Base-by-base conservation (phyloP, 2,888 invertebrate species). In the Amblyjoppa proteus region DNA sequence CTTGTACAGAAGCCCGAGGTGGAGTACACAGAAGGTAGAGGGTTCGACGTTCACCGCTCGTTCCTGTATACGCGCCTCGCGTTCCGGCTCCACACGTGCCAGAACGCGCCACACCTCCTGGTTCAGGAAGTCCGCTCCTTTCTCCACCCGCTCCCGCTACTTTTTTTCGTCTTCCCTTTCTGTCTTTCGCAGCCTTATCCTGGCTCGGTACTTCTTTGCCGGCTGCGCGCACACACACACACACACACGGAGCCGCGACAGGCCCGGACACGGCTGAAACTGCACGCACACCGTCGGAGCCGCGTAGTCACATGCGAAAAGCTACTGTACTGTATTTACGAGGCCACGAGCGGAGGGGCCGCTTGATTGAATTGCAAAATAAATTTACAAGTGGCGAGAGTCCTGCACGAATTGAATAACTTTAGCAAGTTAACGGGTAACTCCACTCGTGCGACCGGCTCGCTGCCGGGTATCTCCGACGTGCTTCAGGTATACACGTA, bases 281-380 rank as follows among this genome's bases (percentile, higher is more conserved):
- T 82, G 69, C 53, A 69, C 69, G 83, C 71, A 75, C 71, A 79
- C 73, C 38, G 41, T 80, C 38, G 64, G 53, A 45, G 3, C 45
- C 76, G 51, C 79, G 66, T 56, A 73, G 76, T 81, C 38, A 66
- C 49, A 66, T 75, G 79, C 79, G 77, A 78, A 82, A 71, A 73
- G 64, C 53, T 81, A 34, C 38, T 53, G 38, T 34, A 64, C 75
- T 74, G 80, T 73, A 82, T 87, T 79, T 77, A 74, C 81, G 82
- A 68, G 81, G 31, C 73, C 61, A 28, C 77, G 84, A 85, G 83
- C 73, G 82, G 86, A 80, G 85, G 79, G 83, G 86, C 79, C 79
- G 80, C 81, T 89, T 89, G 89, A 90, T 90, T 89, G 89, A 90
- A 90, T 90, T 89, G 90, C 88, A 89, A 89, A 90, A 89, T 90